Evolutionary conservation across 2,888 invertebrate species (phyloP).

Genomic region (Pollenia labialis): DNA sequence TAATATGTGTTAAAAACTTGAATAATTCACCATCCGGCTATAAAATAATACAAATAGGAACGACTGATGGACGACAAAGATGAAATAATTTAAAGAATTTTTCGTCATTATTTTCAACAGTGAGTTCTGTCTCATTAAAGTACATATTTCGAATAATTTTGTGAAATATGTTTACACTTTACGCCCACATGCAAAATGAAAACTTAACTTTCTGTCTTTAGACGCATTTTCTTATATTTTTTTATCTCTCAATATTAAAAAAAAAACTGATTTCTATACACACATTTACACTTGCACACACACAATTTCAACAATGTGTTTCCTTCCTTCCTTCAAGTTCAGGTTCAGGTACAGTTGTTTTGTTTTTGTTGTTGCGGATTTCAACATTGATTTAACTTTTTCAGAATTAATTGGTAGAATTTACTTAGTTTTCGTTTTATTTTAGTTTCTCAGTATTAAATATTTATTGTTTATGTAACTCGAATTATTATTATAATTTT

Average conservation of each 20-base stretch:
- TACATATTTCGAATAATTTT: slow-evolving; percentile 18
- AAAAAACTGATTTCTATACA: not conserved
- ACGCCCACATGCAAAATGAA: slow-evolving; percentile 55
- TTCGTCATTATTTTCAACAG: slow-evolving; percentile 15
- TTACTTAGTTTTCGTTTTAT: slow-evolving; percentile 3
- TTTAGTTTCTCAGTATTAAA: not conserved
- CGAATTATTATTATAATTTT: not conserved
- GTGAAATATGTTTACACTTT: slow-evolving; percentile 23
- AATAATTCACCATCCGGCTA: not conserved
- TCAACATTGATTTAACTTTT: slow-evolving; percentile 66
- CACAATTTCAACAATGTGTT: slow-evolving; percentile 39
- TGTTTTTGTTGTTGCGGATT: slow-evolving; percentile 8
- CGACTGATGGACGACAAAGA: not conserved
- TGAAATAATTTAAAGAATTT: slow-evolving; percentile 13
- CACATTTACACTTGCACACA: slow-evolving; percentile 2
- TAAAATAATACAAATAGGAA: slow-evolving; percentile 1
- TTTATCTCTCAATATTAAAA: slow-evolving; percentile 16
- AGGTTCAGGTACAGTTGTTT: slow-evolving; percentile 66
- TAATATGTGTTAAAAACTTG: slow-evolving; percentile 26
- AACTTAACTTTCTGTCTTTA: slow-evolving; percentile 1
- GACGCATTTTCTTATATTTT: slow-evolving; percentile 48
- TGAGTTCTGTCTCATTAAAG: slow-evolving; percentile 15
- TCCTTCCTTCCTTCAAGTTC: slow-evolving; percentile 72
- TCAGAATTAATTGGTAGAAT: slow-evolving; percentile 1
- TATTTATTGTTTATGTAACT: slow-evolving; percentile 69